phyloP scores from a whole-genome alignment of 2,113 vertebrate genomes.

The Cyanoliseus patagonus region DNA sequence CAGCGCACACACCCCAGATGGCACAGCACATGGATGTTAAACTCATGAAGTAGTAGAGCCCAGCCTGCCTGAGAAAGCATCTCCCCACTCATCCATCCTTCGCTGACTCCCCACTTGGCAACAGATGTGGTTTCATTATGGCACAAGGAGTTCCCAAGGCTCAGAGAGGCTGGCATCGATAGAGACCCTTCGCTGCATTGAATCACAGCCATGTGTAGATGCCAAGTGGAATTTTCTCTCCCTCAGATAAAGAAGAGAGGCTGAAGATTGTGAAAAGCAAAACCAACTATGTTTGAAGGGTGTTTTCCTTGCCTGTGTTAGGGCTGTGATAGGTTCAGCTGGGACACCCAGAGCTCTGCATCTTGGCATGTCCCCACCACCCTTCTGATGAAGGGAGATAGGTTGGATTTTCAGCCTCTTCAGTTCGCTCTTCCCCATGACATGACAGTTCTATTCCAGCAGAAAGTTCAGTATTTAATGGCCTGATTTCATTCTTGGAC shows the following conservation, averaged over 20 bases:
- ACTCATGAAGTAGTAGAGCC: background rate
- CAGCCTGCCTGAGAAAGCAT: slow-evolving; percentile 22
- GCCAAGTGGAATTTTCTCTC: background rate
- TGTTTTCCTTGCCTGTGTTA: background rate
- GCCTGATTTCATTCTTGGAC: background rate
- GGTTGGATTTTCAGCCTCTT: background rate
- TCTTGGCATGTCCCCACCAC: background rate
- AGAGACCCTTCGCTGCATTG: background rate
- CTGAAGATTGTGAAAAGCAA: background rate
- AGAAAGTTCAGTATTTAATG: background rate
- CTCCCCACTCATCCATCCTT: slow-evolving; percentile 28
- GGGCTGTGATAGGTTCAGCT: background rate
- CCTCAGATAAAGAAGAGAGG: background rate
- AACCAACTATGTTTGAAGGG: background rate
- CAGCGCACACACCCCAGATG: background rate
- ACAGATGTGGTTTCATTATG: background rate
- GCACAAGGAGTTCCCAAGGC: slow-evolving; percentile 26
- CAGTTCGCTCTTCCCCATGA: background rate
- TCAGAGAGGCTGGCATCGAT: background rate
- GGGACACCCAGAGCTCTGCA: background rate
- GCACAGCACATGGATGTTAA: slow-evolving; percentile 6
- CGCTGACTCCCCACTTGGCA: background rate
- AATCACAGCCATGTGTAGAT: slow-evolving; percentile 33
- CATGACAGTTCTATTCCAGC: background rate
- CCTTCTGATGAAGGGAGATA: background rate